Percentiles rank a stretch among this genome's conserved stretches.
These are phyloP conservation scores for Pantherophis guttatus DNA, from an alignment of 2,113 vertebrate species.

Conservation along the genomic window DNA sequence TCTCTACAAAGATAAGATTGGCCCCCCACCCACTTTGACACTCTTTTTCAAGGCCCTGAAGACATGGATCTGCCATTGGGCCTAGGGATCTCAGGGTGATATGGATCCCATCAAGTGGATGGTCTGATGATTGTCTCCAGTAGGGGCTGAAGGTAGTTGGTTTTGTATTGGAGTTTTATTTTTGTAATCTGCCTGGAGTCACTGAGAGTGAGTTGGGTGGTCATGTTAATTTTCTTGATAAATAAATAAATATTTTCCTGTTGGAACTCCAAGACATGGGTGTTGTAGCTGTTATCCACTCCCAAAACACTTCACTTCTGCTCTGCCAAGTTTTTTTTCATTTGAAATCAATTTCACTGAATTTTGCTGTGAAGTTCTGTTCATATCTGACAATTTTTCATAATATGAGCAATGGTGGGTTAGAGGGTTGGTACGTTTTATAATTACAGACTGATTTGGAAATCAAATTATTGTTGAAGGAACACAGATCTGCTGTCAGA, in stretches of 20 bases:
- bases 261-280: background rate
- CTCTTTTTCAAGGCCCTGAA: background rate
- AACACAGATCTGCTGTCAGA: background rate
- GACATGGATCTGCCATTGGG: background rate
- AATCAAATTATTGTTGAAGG: background rate
- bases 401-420: background rate
- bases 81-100: no score
- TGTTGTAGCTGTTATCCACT: background rate
- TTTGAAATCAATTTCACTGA: background rate
- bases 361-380: no score
- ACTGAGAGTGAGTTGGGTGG: background rate
- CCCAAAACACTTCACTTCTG: background rate
- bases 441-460: background rate
- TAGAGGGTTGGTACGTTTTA: background rate
- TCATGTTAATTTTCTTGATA: background rate
- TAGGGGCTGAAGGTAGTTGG: background rate
- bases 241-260: background rate
- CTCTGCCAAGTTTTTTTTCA: background rate
- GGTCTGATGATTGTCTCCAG: no score
- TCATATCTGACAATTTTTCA: background rate
- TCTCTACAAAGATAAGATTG: no score
- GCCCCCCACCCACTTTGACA: no score
- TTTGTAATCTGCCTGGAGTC: background rate
- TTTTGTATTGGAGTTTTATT: background rate
- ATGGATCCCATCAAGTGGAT: no score